Evolutionary conservation across 2,888 invertebrate genomes (phyloP).

Genomic region (Neoascia interrupta): DNA sequence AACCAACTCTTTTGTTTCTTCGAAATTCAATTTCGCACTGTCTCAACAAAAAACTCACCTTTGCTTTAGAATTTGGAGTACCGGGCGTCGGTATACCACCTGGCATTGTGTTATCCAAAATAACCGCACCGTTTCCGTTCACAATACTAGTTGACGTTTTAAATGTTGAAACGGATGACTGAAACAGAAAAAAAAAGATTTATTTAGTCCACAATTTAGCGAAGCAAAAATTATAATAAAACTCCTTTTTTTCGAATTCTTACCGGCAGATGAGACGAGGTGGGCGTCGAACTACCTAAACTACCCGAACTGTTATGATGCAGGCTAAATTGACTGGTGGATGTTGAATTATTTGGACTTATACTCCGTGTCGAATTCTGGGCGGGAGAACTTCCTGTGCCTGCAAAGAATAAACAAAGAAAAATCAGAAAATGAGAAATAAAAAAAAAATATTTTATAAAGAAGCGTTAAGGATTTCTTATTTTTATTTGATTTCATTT

Average conservation of each 20-base stretch:
- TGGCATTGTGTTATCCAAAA: conserved; percentile 82
- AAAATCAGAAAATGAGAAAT: conserved; percentile 46
- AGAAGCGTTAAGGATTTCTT: conserved; percentile 27
- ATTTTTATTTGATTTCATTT: conserved; percentile 25
- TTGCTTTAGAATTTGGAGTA: conserved; percentile 90
- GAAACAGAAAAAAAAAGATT: conserved; percentile 32
- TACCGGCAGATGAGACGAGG: conserved; percentile 79
- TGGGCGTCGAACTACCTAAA: conserved; percentile 79
- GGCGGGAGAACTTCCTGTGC: conserved; percentile 80
- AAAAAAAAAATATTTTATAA: conserved; percentile 50
- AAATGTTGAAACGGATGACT: conserved; percentile 80
- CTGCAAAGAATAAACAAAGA: conserved; percentile 72
- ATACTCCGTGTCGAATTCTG: conserved; percentile 80
- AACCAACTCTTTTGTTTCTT: conserved; percentile 51
- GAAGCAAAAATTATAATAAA: neutral
- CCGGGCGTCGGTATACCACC: conserved; percentile 87
- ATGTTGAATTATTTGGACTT: conserved; percentile 80
- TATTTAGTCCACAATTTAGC: conserved; percentile 30
- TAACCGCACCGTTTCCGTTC: conserved; percentile 79
- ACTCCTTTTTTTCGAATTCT: conserved; percentile 31
- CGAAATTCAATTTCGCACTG: neutral
- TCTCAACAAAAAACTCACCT: conserved; percentile 81
- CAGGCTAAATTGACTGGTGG: conserved; percentile 80
- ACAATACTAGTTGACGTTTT: conserved; percentile 79
- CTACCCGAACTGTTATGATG: conserved; percentile 80